Evolutionary conservation across 1,140 invertebrate species (phyloP).

Genomic region (Zaprionus ghesquierei): DNA sequence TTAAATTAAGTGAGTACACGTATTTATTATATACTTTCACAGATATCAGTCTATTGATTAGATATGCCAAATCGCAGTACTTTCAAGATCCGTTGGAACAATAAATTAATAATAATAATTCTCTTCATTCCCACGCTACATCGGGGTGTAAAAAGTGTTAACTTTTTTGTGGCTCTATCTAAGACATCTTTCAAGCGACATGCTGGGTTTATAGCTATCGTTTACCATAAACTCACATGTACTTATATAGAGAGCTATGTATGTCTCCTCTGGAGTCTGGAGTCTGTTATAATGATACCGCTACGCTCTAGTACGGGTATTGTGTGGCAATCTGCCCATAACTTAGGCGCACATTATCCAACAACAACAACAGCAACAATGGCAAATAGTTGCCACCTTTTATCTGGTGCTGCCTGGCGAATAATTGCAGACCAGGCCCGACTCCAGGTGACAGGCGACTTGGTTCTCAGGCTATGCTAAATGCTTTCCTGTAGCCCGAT

Average conservation of each 20-base stretch:
- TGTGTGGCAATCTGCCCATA: slow-evolving; percentile 75
- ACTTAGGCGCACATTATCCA: slow-evolving; percentile 54
- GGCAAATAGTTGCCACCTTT: slow-evolving; percentile 57
- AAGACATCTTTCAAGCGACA: not conserved
- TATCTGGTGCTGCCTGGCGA: slow-evolving; percentile 46
- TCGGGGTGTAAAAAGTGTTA: not conserved
- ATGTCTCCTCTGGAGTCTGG: slow-evolving; percentile 3
- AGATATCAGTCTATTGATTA: too few species aligned
- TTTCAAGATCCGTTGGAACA: too few species aligned
- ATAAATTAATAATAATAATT: too few species aligned
- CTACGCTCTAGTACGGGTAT: slow-evolving; percentile 29
- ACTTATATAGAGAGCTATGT: slow-evolving; percentile 1
- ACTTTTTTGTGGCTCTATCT: not conserved
- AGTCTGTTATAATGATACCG: slow-evolving; percentile 24
- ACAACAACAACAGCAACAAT: slow-evolving; percentile 36
- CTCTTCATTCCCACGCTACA: not conserved
- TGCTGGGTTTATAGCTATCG: slow-evolving; percentile 18
- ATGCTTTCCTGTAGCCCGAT: slow-evolving; percentile 65
- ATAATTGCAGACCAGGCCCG: slow-evolving; percentile 43
- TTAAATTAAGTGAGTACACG: not conserved
- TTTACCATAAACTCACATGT: slow-evolving; percentile 14
- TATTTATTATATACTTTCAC: not conserved
- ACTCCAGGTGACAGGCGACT: slow-evolving; percentile 67
- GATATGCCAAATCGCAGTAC: too few species aligned
- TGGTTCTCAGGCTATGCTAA: slow-evolving; percentile 77